Conservation (phyloP, 2,888 invertebrate species). For the Clistopyga incitator region DNA sequence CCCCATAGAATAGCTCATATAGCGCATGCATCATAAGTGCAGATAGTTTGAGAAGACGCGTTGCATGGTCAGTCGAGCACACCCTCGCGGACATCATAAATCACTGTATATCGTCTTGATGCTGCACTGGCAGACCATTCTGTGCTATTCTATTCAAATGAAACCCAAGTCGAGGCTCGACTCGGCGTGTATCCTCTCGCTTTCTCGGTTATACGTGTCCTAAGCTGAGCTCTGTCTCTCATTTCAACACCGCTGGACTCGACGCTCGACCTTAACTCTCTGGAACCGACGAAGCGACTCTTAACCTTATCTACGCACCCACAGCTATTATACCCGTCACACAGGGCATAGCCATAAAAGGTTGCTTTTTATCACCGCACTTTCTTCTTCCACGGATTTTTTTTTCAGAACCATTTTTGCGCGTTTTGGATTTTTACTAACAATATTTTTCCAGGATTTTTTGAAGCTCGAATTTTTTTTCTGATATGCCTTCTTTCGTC, state of each 20-base stretch:
- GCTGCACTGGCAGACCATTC: slow-evolving; percentile 5
- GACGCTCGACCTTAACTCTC: background rate
- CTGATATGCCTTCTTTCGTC: too few relatives aligned
- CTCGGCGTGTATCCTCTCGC: background rate
- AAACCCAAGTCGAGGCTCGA: slow-evolving; percentile 68
- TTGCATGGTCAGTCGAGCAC: slow-evolving; percentile 69
- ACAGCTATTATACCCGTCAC: too few relatives aligned
- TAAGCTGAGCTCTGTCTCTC: slow-evolving; percentile 30
- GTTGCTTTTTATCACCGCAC: too few relatives aligned
- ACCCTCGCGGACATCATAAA: slow-evolving; percentile 75
- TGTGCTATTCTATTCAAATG: slow-evolving; percentile 81
- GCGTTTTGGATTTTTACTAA: too few relatives aligned
- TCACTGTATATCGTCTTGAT: slow-evolving; percentile 73
- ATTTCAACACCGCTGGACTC: slow-evolving; percentile 39
- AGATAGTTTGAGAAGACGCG: slow-evolving; percentile 66
- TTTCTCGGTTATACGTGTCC: slow-evolving; percentile 7
- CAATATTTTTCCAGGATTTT: too few relatives aligned
- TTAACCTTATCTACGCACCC: too few relatives aligned
- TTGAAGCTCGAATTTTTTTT: too few relatives aligned
- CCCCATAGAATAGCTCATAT: slow-evolving; percentile 3
- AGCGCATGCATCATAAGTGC: slow-evolving; percentile 2
- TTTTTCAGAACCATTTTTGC: too few relatives aligned
- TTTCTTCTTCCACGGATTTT: too few relatives aligned
- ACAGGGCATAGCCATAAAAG: too few relatives aligned
- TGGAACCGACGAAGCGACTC: background rate